Base-by-base conservation (phyloP, 1,140 invertebrate species). In the Cherax quadricarinatus region DNA sequence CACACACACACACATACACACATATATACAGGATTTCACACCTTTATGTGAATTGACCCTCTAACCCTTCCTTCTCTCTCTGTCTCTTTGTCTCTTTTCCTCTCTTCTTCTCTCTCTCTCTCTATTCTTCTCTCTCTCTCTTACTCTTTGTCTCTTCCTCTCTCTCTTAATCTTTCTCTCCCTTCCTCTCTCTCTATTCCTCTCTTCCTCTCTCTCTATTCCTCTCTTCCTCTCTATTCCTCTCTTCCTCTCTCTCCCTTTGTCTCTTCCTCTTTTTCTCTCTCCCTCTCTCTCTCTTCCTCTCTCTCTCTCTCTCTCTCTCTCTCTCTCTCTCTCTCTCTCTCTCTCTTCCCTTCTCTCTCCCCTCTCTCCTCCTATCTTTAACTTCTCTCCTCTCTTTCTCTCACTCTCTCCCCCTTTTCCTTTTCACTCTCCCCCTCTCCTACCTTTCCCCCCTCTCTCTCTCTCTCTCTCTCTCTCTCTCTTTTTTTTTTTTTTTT, bases 381-480 rank as follows among this genome's bases (percentile, higher is more conserved):
- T 66, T 16, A 10, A 6, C 18, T 16, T 66, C 62, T 66, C 62
- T 66, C 62, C 18, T 16, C 18, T 16, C 18, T 16, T 66, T 16
- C 18, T 21, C 21, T 21, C 21, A 4, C 21, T 21, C 18, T 16
- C 18, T 16, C 18, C 62, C 18, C 62, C 18, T 16, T 18, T 21
- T 18, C 16, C 21, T 4, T 66, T 16, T 66, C 62, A 10, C 62
- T 66, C 62, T 66, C 6, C 21, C 62, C 18, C 62, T 66, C 62
- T 66, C 62, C 18, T 21, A 4, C 62, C 18, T 16, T 66, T 16
- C 21, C 16, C 21, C 16, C 21, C 62, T 66, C 62, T 66, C 62
- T 66, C 62, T 66, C 62, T 66, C 62, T 66, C 62, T 66, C 62
- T 66, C 62, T 66, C 62, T 66, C 62, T 66, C 62, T 66, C 62